phyloP scores from a whole-genome alignment of 2,797 vertebrate species.

The Taeniopygia guttata region DNA sequence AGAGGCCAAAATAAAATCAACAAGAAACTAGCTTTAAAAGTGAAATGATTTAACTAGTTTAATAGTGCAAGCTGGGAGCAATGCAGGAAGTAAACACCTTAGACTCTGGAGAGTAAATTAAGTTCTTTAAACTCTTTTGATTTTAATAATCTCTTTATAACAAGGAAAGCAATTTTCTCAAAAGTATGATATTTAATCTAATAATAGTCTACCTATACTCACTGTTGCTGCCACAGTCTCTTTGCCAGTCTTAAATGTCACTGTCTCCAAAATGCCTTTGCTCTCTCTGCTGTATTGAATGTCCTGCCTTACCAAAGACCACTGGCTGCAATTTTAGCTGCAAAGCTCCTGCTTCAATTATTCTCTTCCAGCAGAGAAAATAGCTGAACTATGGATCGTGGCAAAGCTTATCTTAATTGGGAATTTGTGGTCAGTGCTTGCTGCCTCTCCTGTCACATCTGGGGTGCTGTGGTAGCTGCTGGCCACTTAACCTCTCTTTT shows the following conservation, averaged over 20 bases:
- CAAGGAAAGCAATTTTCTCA: background rate
- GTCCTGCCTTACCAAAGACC: background rate
- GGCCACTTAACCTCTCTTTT: background rate
- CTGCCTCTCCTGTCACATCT: background rate
- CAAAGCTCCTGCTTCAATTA: background rate
- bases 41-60: background rate
- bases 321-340: background rate
- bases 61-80: slow-evolving; percentile 11
- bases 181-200: background rate
- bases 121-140: background rate
- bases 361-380: background rate
- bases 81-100: slow-evolving; percentile 16
- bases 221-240: background rate
- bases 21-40: background rate
- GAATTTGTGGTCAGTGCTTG: background rate
- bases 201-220: background rate
- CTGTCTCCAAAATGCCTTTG: background rate
- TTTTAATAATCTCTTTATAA: slow-evolving; percentile 27
- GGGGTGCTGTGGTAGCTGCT: background rate
- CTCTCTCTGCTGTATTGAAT: background rate
- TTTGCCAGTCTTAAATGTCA: background rate
- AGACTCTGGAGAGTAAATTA: slow-evolving; percentile 25
- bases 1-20: slow-evolving; percentile 33
- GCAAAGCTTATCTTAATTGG: background rate
- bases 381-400: background rate